Conservation (phyloP, 2,888 invertebrate genomes). For the Teleogryllus oceanicus region DNA sequence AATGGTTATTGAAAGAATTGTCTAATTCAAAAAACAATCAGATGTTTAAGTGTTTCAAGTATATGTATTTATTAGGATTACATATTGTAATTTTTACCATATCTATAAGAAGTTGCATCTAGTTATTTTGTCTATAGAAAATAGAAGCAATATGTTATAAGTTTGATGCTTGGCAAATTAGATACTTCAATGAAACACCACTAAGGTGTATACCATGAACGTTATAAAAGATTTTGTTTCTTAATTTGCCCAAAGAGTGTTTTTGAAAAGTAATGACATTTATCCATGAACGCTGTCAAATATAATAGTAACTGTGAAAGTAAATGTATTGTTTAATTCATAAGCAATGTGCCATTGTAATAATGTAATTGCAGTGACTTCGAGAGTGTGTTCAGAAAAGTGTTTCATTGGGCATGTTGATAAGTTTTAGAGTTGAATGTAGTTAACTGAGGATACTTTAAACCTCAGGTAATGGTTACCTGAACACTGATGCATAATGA, state of each 20-base stretch:
- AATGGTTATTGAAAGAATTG: constrained; percentile 1
- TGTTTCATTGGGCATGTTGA: neutral
- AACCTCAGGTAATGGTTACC: constrained; percentile 11
- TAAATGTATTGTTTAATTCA: neutral
- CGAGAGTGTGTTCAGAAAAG: neutral
- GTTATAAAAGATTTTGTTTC: neutral
- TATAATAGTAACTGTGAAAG: neutral
- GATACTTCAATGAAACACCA: neutral
- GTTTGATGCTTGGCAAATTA: neutral
- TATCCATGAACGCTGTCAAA: neutral
- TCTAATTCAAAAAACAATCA: neutral
- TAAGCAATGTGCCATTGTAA: constrained; percentile 2
- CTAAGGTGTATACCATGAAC: neutral
- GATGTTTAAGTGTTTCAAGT: constrained; percentile 4
- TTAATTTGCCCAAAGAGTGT: neutral
- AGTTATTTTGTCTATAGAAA: neutral
- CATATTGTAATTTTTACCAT: neutral
- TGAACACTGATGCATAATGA: neutral
- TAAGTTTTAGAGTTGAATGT: neutral
- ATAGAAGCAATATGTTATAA: neutral
- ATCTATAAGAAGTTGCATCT: constrained; percentile 3
- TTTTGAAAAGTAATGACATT: neutral
- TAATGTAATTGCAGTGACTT: neutral
- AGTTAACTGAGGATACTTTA: neutral
- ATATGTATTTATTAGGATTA: constrained; percentile 18